Conservation (phyloP, 2,113 vertebrate genomes). For the Hemichromis elongatus region DNA sequence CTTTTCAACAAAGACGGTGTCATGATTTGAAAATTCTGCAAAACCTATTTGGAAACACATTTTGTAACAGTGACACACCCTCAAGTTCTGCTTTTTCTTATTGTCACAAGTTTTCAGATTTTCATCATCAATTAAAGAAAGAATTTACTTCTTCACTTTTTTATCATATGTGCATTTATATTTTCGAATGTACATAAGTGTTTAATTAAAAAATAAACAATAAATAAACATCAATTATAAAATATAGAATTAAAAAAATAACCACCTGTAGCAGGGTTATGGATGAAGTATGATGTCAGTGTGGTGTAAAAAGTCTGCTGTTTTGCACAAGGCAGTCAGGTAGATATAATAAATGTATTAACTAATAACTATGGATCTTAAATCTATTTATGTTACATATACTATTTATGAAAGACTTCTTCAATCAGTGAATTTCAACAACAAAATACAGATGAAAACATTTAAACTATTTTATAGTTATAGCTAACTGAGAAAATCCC, state of each 20-base stretch:
- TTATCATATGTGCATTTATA: not conserved
- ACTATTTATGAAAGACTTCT: not conserved
- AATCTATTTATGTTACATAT: not conserved
- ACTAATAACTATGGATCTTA: not conserved
- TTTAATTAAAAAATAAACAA: not conserved
- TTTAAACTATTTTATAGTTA: not conserved
- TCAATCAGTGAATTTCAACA: not conserved
- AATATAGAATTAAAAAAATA: not conserved
- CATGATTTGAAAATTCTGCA: not conserved
- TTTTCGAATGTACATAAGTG: not conserved
- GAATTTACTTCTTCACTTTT: not conserved
- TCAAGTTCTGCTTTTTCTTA: not conserved
- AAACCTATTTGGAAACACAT: not conserved
- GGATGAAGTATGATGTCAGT: not conserved
- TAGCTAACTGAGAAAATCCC: not conserved
- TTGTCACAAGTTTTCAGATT: rapidly evolving
- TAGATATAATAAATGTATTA: not conserved
- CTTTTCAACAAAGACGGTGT: not conserved
- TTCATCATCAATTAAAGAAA: not conserved
- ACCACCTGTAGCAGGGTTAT: rapidly evolving
- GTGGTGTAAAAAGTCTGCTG: rapidly evolving
- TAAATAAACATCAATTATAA: rapidly evolving
- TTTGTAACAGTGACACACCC: rapidly evolving
- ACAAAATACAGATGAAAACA: not conserved
- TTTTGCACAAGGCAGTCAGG: not conserved